Evolutionary conservation across 35 echinoderm and acorn worm genomes (phyloP), one percentile per base, ranked within the genome.

Genomic region (Ophiothrix spiculata): DNA sequence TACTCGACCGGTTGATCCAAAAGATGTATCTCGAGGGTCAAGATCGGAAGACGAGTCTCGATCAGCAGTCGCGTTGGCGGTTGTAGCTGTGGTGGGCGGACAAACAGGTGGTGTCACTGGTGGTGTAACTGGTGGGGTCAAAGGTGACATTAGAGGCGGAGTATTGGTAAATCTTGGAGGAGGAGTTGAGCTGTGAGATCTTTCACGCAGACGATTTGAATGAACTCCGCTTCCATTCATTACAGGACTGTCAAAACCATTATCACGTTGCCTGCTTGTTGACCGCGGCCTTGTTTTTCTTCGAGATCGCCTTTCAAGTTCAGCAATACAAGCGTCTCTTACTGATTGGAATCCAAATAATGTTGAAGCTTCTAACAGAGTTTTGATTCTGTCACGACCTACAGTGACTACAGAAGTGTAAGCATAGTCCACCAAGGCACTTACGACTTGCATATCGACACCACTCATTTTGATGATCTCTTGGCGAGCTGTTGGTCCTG

Each of bases 401-500:
- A 95, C 86, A 12, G 76, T 87, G 0, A 83, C 74, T 25, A 91
- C 88, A 23, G 85, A 88, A 28, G 89, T 91, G 76, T 95, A 95
- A 17, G 93, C 93, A 81, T 91, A 95, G 36, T 95, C 93, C n/a
- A 95, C 89, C 32, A 95, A 56, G 56, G 86, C 78, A 82, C 80
- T 77, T 85, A 95, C 84, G 35, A 95, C 86, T 13, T 82, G 63
- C 83, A 87, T 91, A 80, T 95, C 89, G 21, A 95, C 93, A 19
- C 93, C 93, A 21, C 90, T 86, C 93, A 95, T 95, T 80, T 95
- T 85, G 63, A 95, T 91, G 49, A 91, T 88, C 19, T 95, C 93
- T 15, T 91, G 86, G 49, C 89, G 49, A 0, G 89, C 83, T 6
- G 91, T 56, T 34, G 81, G 93, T 6, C 84, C 80, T 11, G 74